Conservation (phyloP, 2,797 vertebrate genomes). For the Benthosema pterotum region DNA sequence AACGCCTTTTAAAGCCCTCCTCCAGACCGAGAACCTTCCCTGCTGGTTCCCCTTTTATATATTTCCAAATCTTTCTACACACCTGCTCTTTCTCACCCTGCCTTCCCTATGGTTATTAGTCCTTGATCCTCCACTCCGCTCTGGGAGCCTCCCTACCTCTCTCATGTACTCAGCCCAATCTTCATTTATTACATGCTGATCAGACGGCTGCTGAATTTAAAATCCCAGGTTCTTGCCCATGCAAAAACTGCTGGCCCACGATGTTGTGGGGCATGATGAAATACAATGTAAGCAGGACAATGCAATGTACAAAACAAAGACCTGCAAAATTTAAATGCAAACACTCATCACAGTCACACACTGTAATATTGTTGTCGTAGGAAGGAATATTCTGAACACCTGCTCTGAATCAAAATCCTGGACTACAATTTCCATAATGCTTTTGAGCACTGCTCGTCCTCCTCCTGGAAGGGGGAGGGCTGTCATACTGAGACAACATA, state of each 20-base stretch:
- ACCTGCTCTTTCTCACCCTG: not conserved
- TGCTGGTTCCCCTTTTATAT: conserved; percentile 5
- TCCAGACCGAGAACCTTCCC: conserved; percentile 21
- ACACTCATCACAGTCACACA: too few species aligned
- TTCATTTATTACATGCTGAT: not conserved
- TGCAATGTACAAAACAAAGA: too few species aligned
- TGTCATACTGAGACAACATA: too few species aligned
- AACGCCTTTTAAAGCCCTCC: conserved; percentile 55
- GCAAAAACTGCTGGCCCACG: not conserved
- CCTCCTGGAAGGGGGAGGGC: too few species aligned
- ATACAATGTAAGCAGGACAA: too few species aligned
- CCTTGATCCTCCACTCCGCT: not conserved
- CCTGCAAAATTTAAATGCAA: too few species aligned
- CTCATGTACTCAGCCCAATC: not conserved
- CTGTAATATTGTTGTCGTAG: too few species aligned
- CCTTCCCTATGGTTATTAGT: not conserved
- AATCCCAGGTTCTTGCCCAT: not conserved
- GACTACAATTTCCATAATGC: too few species aligned
- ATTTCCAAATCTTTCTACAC: conserved; percentile 15
- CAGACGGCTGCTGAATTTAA: not conserved
- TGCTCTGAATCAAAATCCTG: too few species aligned
- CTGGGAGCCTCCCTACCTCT: not conserved
- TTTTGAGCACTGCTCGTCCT: too few species aligned
- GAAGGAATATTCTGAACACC: too few species aligned
- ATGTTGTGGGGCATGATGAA: too few species aligned